A percentile compares a stretch with the other conserved stretches of the same genome.
Conservation (phyloP, 2,888 invertebrate genomes). For the Lasius fuliginosus region DNA sequence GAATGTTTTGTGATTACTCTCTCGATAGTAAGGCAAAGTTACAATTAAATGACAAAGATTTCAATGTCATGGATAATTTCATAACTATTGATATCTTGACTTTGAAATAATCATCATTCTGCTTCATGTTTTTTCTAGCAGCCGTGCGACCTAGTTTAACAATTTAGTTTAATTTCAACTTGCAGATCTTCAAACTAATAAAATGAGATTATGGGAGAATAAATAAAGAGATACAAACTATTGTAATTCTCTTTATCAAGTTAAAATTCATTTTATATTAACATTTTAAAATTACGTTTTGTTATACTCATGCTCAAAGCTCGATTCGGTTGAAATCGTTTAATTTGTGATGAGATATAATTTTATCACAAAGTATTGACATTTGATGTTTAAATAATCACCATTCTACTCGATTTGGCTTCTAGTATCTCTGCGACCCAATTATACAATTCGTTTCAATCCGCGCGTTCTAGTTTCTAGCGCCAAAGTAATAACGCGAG, state of each 20-base stretch:
- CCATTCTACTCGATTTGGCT: constrained; percentile 18
- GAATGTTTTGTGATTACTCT: too few relatives aligned
- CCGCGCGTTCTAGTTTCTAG: constrained; percentile 28
- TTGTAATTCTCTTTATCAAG: neutral
- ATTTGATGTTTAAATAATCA: constrained; percentile 24
- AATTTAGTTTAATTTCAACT: constrained; percentile 65
- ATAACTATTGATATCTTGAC: neutral
- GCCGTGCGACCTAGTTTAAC: constrained; percentile 47
- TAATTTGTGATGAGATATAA: neutral
- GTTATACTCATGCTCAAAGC: neutral
- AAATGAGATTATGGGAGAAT: constrained; percentile 40
- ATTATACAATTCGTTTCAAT: constrained; percentile 71
- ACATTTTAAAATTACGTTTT: neutral
- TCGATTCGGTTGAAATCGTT: neutral
- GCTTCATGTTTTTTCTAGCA: neutral
- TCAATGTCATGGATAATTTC: neutral
- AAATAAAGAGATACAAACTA: neutral
- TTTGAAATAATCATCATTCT: constrained; percentile 3
- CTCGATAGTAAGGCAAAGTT: too few relatives aligned
- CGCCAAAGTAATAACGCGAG: constrained; percentile 56
- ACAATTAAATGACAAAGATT: neutral
- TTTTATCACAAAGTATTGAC: neutral
- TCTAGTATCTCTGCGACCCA: constrained; percentile 47
- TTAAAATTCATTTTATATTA: neutral
- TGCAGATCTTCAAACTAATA: constrained; percentile 41